Evolutionary conservation across 2,797 vertebrate species (phyloP).

Genomic region (Megalops cyprinoides): DNA sequence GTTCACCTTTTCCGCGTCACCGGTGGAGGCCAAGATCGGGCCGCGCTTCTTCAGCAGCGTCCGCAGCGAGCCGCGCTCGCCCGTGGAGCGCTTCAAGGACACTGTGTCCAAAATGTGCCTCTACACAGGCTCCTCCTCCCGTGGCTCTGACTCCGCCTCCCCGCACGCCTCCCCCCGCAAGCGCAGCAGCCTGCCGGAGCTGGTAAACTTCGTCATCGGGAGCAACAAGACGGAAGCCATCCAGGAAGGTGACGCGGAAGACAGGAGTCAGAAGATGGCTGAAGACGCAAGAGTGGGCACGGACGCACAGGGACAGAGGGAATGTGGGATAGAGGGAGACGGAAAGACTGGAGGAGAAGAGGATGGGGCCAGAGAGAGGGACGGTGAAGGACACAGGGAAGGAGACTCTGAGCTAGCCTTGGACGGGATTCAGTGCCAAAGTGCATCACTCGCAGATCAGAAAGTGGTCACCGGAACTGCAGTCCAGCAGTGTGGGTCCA

Average conservation of each 20-base stretch:
- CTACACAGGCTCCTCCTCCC: conserved; percentile 75
- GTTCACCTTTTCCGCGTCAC: conserved; percentile 68
- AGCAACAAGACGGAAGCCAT: conserved; percentile 43
- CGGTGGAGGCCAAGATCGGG: conserved; percentile 62
- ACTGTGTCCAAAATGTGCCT: conserved; percentile 88
- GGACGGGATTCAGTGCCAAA: conserved; percentile 34
- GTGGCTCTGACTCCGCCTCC: conserved; percentile 61
- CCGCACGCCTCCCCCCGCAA: conserved; percentile 59
- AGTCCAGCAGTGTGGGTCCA: neutral
- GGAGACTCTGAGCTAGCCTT: conserved; percentile 25
- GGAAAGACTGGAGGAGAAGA: conserved; percentile 11
- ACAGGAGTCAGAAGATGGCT: neutral
- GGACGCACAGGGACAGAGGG: conserved; percentile 25
- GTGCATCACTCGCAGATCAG: conserved; percentile 54
- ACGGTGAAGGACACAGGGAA: conserved; percentile 5
- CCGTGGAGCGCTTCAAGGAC: conserved; percentile 81
- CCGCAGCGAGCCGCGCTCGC: conserved; percentile 73
- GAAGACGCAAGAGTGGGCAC: neutral
- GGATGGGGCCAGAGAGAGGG: neutral
- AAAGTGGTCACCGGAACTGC: conserved; percentile 40
- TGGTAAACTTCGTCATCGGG: conserved; percentile 66
- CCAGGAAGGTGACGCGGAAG: conserved; percentile 33
- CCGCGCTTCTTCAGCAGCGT: conserved; percentile 61
- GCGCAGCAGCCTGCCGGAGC: conserved; percentile 64
- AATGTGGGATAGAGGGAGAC: conserved; percentile 18